Conservation (phyloP, 2,888 invertebrate species). For the Nemurella pictetii region DNA sequence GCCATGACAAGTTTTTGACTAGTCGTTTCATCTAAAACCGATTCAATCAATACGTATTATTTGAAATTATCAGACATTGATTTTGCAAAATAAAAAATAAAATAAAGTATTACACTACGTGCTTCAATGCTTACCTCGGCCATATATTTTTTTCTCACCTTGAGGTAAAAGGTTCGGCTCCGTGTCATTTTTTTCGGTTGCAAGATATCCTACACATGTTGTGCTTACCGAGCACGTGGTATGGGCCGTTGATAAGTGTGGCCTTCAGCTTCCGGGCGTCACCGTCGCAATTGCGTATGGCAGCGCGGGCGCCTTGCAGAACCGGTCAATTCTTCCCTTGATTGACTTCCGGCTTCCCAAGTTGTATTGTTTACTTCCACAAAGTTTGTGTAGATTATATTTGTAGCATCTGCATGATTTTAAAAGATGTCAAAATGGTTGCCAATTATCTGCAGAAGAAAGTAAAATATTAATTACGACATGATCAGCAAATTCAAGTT, state of each 20-base stretch:
- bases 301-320: background rate
- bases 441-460: too few species aligned
- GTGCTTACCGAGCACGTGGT: conserved; percentile 38
- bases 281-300: conserved; percentile 10
- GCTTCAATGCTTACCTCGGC: background rate
- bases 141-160: background rate
- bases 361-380: background rate
- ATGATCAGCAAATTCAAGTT: conserved; percentile 43
- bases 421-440: too few species aligned
- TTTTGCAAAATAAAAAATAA: background rate
- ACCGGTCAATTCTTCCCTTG: too few species aligned
- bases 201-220: conserved; percentile 32
- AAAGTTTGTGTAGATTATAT: conserved; percentile 33
- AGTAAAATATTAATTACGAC: conserved; percentile 11
- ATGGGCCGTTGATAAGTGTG: conserved; percentile 36
- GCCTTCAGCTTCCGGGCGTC: conserved; percentile 21
- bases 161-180: background rate
- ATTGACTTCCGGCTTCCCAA: background rate
- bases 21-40: background rate
- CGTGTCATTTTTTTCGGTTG: background rate
- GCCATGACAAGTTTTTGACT: background rate
- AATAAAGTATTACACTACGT: background rate
- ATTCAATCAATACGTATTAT: background rate
- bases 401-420: conserved; percentile 19
- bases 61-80: background rate